These are phyloP conservation scores for Lophius piscatorius DNA, from an alignment of 2,113 vertebrate species.

Conservation along the genomic window DNA sequence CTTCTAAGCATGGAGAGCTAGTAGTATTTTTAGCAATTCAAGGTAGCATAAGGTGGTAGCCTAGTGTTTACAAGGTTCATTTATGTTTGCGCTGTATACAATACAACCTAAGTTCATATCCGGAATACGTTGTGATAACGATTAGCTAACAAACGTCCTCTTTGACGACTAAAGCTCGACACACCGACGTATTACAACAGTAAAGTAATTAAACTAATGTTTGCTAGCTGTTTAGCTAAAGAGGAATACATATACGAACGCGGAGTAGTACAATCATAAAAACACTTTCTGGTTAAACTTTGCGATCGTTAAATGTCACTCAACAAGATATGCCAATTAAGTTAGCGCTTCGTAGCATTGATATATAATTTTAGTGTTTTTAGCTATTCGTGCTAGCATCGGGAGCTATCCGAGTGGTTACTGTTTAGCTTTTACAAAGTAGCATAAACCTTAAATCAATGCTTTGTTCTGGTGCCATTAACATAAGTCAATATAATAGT, in stretches of 20 bases:
- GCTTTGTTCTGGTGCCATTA: no score
- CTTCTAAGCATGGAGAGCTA: no score
- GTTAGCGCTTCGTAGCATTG: neutral
- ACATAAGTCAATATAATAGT: no score
- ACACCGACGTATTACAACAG: slow-evolving; percentile 27
- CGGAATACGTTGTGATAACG: neutral
- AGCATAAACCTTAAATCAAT: no score
- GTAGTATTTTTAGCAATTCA: no score
- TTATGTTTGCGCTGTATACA: neutral
- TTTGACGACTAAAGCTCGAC: neutral
- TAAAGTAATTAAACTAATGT: slow-evolving; percentile 34
- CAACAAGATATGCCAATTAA: neutral
- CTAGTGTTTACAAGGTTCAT: no score
- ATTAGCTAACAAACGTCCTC: neutral
- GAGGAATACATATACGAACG: slow-evolving; percentile 6
- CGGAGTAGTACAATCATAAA: neutral
- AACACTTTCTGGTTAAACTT: neutral
- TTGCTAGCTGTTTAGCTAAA: neutral
- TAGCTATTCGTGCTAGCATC: neutral
- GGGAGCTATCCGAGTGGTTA: no score
- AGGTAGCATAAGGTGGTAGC: no score
- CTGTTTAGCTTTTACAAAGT: no score
- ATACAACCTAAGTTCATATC: neutral
- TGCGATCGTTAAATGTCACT: no score
- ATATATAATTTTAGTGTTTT: neutral